Evolutionary conservation across 2,797 vertebrate species (phyloP).

Genomic region (Sphenodon punctatus): DNA sequence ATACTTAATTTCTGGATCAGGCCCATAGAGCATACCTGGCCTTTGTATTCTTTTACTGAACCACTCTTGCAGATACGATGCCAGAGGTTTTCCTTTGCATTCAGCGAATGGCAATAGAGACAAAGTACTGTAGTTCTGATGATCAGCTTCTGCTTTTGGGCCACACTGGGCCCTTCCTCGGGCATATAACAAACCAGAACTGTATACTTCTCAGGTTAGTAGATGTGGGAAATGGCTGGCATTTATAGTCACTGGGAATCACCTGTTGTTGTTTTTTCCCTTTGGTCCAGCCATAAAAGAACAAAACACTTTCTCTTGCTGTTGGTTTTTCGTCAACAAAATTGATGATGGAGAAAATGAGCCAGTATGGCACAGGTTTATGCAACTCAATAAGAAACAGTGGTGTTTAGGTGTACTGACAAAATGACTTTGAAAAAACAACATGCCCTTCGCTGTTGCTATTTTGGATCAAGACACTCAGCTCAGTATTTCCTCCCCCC

Average conservation of each 20-base stretch:
- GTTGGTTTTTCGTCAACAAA: background rate
- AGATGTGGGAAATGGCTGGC: background rate
- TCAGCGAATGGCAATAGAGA: background rate
- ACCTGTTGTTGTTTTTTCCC: background rate
- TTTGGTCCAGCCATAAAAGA: background rate
- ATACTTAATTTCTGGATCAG: background rate
- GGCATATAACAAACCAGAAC: too few relatives aligned
- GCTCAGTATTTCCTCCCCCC: background rate
- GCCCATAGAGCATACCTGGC: background rate
- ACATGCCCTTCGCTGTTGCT: background rate
- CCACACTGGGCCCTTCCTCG: too few relatives aligned
- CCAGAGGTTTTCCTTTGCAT: background rate
- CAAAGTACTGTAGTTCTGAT: too few relatives aligned
- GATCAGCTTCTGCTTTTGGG: too few relatives aligned
- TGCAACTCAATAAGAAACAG: background rate
- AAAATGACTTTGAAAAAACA: background rate
- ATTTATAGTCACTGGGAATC: background rate
- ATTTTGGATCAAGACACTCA: background rate
- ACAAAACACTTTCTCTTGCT: background rate
- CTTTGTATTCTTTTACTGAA: background rate
- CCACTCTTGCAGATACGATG: background rate
- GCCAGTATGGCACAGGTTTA: background rate
- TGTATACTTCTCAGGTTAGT: background rate
- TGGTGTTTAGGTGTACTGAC: background rate
- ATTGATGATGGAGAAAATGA: background rate